A percentile compares a stretch with the other conserved stretches of the same genome.
Conservation (phyloP, 2,113 vertebrate species). For the Tachycineta bicolor region DNA sequence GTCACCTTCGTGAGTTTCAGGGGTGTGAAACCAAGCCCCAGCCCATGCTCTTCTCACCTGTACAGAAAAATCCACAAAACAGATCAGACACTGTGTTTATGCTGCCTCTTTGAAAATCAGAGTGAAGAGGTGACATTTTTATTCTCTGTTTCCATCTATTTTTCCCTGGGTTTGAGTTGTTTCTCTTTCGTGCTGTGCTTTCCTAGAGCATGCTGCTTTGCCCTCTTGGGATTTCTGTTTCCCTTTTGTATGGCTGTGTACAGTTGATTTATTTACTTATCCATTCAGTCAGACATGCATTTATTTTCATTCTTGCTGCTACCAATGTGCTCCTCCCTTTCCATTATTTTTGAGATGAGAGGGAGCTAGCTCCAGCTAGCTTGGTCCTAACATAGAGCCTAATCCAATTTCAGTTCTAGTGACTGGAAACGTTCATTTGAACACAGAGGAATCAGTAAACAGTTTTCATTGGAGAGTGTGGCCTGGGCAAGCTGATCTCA, state of each 20-base stretch:
- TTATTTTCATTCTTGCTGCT: neutral
- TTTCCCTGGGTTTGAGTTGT: neutral
- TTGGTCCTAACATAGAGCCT: neutral
- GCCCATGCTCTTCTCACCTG: fast-evolving
- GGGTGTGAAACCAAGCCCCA: neutral
- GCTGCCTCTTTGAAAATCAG: neutral
- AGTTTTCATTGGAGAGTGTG: neutral
- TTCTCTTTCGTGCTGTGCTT: neutral
- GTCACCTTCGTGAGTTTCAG: neutral
- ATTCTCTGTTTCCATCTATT: neutral
- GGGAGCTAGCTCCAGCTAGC: neutral
- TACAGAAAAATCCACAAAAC: neutral
- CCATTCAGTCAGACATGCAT: neutral
- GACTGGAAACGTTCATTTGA: neutral
- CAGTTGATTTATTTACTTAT: neutral
- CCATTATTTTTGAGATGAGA: neutral
- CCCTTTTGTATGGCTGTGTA: neutral
- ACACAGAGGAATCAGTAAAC: neutral
- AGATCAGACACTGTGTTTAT: neutral
- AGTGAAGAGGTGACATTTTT: neutral
- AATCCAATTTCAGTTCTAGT: neutral
- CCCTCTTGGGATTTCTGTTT: neutral
- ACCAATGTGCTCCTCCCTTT: neutral
- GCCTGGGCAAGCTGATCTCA: neutral
- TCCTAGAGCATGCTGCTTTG: neutral